phyloP scores from a whole-genome alignment of 2,888 invertebrate genomes.

The Mantis religiosa region DNA sequence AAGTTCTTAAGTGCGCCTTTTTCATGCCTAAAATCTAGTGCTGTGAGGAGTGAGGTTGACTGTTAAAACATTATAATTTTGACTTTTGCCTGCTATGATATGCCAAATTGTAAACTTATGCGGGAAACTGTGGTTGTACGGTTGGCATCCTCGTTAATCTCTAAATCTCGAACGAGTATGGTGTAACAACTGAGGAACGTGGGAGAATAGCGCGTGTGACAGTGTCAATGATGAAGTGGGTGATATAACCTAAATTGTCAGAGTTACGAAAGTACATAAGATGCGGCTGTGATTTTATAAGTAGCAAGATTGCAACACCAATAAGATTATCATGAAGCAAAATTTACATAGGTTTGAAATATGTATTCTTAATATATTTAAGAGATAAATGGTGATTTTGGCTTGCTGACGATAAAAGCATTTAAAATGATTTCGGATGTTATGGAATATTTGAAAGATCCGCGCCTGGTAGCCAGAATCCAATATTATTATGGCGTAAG shows the following conservation, averaged over 20 bases:
- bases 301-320: background rate
- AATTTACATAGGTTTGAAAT: background rate
- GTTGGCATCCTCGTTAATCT: no score
- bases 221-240: background rate
- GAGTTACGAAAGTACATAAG: background rate
- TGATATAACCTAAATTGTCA: background rate
- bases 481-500: slow-evolving; percentile 76
- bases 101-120: no score
- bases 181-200: background rate
- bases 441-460: slow-evolving; percentile 69
- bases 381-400: background rate
- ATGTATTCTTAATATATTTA: background rate
- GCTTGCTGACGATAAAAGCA: background rate
- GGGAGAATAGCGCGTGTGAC: background rate
- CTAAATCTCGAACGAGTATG: background rate
- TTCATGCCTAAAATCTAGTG: no score
- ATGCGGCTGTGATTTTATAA: background rate
- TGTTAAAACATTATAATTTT: no score
- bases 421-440: slow-evolving; percentile 14
- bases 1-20: no score
- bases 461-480: slow-evolving; percentile 70
- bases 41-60: no score
- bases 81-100: no score
- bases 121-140: no score
- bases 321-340: background rate